Percentiles rank a stretch among this genome's conserved stretches.
Evolutionary conservation across 2,888 invertebrate genomes (phyloP).

Genomic region (Aquatica leii): DNA sequence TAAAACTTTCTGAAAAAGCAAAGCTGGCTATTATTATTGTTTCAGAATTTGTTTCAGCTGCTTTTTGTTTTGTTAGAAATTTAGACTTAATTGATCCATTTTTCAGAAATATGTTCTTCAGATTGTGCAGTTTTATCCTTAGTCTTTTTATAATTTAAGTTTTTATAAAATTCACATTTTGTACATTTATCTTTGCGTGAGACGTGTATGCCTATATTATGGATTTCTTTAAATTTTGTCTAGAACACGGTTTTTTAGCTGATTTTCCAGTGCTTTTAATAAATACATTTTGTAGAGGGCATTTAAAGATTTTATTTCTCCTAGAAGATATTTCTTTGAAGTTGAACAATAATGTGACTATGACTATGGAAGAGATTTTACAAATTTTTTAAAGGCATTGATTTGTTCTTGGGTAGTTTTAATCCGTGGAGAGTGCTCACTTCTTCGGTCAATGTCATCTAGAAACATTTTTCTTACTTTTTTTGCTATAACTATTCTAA

Average conservation of each 20-base stretch:
- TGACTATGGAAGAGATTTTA: not conserved
- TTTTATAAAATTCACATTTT: not conserved
- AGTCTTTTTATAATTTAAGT: not conserved
- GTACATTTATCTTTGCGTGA: not conserved
- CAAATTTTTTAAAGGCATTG: not conserved
- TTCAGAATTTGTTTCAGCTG: not conserved
- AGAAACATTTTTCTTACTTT: not conserved
- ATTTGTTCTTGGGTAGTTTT: too few relatives aligned
- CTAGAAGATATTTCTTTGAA: not conserved
- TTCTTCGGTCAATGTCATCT: not conserved
- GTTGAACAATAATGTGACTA: not conserved
- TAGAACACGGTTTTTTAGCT: not conserved
- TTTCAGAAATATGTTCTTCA: not conserved
- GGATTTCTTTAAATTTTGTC: not conserved
- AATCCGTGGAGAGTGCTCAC: too few relatives aligned
- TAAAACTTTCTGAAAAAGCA: not conserved
- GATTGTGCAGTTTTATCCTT: not conserved
- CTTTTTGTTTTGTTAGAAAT: not conserved
- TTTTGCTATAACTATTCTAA: too few relatives aligned
- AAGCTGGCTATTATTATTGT: not conserved
- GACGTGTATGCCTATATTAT: not conserved
- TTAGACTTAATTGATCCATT: not conserved
- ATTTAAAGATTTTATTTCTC: not conserved
- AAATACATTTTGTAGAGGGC: not conserved
- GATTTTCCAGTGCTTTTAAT: not conserved